Conservation (phyloP, 2,888 invertebrate genomes). For the Torymus auratus region DNA sequence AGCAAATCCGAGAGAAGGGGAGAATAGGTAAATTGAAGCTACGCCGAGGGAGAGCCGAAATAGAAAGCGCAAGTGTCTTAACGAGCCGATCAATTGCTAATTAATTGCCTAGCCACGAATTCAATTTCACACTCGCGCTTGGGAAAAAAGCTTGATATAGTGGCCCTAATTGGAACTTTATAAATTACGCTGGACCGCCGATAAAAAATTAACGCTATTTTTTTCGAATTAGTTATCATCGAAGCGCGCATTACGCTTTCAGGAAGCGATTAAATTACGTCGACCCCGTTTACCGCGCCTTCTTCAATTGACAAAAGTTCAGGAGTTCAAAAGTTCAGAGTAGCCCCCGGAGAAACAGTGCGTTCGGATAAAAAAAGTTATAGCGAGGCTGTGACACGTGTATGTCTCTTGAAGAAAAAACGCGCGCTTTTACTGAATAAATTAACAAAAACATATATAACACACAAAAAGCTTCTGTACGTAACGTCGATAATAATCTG, state of each 20-base stretch:
- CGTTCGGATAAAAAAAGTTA: no score
- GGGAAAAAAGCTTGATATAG: slow-evolving; percentile 23
- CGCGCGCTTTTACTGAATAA: no score
- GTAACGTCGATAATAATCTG: no score
- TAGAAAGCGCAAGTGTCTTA: slow-evolving; percentile 33
- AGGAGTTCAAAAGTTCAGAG: slow-evolving; percentile 30
- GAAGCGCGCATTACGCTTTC: neutral
- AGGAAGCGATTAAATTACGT: neutral
- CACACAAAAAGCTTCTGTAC: no score
- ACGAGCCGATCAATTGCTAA: slow-evolving; percentile 39
- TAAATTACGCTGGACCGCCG: neutral
- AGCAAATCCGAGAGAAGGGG: neutral
- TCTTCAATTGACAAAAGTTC: slow-evolving; percentile 12
- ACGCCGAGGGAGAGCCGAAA: slow-evolving; percentile 1
- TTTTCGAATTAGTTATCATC: neutral
- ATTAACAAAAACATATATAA: no score
- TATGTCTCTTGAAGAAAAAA: no score
- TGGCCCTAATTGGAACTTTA: slow-evolving; percentile 26
- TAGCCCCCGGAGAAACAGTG: neutral
- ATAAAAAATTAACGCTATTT: slow-evolving; percentile 1
- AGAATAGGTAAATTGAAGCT: no score
- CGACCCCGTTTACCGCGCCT: neutral
- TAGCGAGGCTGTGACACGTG: no score
- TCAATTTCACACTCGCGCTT: neutral
- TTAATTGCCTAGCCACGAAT: slow-evolving; percentile 35